These are phyloP conservation scores for Albula goreensis DNA, from an alignment of 2,113 vertebrate genomes.

Conservation along the genomic window DNA sequence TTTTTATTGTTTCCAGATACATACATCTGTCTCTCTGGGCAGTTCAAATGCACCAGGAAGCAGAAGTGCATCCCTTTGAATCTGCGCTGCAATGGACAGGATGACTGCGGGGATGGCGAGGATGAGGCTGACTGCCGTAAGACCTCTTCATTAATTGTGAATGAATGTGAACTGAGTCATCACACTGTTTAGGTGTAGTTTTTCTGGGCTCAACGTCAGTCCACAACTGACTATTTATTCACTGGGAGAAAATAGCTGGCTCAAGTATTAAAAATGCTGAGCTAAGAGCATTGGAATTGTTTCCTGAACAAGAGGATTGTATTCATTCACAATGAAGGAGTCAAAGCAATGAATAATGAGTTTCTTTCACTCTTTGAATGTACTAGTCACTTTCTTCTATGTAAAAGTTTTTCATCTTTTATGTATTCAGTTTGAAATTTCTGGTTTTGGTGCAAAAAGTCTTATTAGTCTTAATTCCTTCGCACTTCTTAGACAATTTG, in stretches of 20 bases:
- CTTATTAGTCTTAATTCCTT: constrained; percentile 19
- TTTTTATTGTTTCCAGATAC: constrained; percentile 75
- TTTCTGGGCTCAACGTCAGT: neutral
- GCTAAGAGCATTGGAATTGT: constrained; percentile 24
- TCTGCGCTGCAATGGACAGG: constrained; percentile 93
- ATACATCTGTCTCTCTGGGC: constrained; percentile 91
- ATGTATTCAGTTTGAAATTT: constrained; percentile 61
- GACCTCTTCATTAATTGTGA: constrained; percentile 36
- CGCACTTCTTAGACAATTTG: constrained; percentile 18
- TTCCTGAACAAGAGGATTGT: constrained; percentile 46
- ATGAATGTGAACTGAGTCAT: no score
- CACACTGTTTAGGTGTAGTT: no score
- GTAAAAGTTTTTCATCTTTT: constrained; percentile 31
- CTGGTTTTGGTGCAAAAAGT: constrained; percentile 38
- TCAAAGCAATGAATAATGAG: constrained; percentile 25
- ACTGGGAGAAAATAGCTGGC: neutral
- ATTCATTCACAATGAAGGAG: constrained; percentile 34
- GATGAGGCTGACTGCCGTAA: constrained; percentile 97
- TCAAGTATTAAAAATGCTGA: constrained; percentile 41
- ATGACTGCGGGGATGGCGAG: constrained; percentile 94
- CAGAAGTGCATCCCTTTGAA: constrained; percentile 96
- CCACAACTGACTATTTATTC: neutral
- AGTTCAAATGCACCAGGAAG: constrained; percentile 93
- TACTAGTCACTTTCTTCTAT: constrained; percentile 52
- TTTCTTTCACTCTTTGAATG: constrained; percentile 51